Evolutionary conservation across 2,113 vertebrate genomes (phyloP).

Genomic region (Zosterops lateralis): DNA sequence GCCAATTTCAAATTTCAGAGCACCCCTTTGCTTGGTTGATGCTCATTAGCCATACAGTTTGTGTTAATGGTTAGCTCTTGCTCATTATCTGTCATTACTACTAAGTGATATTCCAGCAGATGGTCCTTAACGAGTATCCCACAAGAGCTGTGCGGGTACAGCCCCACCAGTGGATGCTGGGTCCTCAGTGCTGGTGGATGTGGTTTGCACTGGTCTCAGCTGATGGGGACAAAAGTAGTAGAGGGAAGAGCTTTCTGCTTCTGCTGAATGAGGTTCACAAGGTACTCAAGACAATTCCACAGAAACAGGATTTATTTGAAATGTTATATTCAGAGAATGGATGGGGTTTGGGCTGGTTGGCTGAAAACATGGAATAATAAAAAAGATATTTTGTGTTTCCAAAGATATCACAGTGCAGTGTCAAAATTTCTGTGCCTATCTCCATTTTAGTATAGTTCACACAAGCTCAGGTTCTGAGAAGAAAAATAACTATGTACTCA

Average conservation of each 20-base stretch:
- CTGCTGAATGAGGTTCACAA: background rate
- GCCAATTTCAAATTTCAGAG: background rate
- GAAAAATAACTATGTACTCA: background rate
- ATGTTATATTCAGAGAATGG: background rate
- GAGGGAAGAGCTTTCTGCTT: background rate
- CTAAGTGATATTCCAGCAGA: background rate
- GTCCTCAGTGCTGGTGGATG: background rate
- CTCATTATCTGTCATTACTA: background rate
- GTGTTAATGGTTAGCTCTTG: background rate
- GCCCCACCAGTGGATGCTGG: rapidly evolving
- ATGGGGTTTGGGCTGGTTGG: background rate
- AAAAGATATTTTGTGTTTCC: background rate
- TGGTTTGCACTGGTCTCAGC: too few relatives aligned
- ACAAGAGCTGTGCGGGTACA: rapidly evolving
- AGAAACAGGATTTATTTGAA: background rate
- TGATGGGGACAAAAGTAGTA: background rate
- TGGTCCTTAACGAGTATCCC: background rate
- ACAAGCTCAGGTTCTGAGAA: background rate
- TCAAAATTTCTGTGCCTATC: rapidly evolving
- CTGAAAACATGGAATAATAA: background rate
- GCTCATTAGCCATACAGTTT: background rate
- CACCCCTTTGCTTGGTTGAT: background rate
- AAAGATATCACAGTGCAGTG: background rate
- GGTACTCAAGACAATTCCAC: background rate
- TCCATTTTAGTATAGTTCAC: background rate